phyloP scores from a whole-genome alignment of 2,888 invertebrate species.

The Cryptosula pallasiana region DNA sequence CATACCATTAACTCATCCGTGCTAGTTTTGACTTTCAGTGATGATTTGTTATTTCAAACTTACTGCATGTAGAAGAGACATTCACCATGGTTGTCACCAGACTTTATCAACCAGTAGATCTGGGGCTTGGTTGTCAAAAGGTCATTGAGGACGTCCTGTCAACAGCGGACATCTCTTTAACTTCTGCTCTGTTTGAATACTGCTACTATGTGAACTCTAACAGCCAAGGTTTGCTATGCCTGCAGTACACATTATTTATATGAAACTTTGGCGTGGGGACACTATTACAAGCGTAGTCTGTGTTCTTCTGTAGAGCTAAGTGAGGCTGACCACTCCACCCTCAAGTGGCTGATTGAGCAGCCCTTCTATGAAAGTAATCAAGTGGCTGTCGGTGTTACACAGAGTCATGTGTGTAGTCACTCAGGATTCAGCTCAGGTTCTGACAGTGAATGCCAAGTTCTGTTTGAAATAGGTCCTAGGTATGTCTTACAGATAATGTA shows the following conservation, averaged over 20 bases:
- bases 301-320: background rate
- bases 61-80: no score
- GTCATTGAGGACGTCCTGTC: background rate
- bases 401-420: background rate
- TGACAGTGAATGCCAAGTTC: background rate
- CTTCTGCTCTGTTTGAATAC: background rate
- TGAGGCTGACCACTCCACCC: background rate
- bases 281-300: no score
- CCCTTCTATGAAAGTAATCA: background rate
- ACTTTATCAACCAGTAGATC: background rate
- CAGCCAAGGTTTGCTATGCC: no score
- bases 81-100: background rate
- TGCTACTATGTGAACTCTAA: no score
- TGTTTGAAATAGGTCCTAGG: background rate
- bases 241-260: no score
- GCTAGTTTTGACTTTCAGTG: no score
- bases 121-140: background rate
- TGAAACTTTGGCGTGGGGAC: no score
- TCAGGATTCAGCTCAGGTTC: background rate
- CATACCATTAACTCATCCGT: no score
- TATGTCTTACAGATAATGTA: background rate
- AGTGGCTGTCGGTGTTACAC: background rate
- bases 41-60: no score
- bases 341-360: background rate
- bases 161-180: background rate